Percentiles rank a stretch among this genome's conserved stretches.
Evolutionary conservation across 2,797 vertebrate species (phyloP).

Genomic region (Heterohyrax brucei): DNA sequence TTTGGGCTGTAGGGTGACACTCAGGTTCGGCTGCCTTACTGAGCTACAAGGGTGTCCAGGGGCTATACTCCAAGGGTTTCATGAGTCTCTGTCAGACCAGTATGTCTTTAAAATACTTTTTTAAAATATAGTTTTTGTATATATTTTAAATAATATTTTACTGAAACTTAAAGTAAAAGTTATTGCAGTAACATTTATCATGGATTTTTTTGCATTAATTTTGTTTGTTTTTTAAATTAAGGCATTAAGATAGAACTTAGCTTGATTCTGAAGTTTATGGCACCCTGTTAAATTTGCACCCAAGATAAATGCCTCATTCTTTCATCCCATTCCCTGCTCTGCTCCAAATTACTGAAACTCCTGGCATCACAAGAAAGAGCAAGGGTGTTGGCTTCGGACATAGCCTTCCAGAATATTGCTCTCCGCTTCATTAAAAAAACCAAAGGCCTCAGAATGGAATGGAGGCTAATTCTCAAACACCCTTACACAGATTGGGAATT

Average conservation of each 20-base stretch:
- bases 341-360: constrained; percentile 24
- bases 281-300: neutral
- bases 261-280: neutral
- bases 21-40: no score
- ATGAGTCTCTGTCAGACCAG: no score
- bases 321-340: neutral
- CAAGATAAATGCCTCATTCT: neutral
- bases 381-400: constrained; percentile 14
- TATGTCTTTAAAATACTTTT: no score
- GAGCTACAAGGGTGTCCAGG: no score
- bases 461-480: constrained; percentile 18
- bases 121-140: no score
- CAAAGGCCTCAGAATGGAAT: constrained; percentile 49
- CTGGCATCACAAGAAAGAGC: neutral
- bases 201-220: neutral
- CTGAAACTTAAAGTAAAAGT: neutral
- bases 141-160: neutral
- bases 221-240: neutral
- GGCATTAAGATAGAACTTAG: neutral
- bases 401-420: neutral
- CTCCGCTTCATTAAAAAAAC: constrained; percentile 53
- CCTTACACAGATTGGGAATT: constrained; percentile 46
- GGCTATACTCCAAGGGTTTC: no score
- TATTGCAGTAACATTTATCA: neutral
- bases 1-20: no score